Evolutionary conservation across 2,888 invertebrate genomes (phyloP), one percentile per base, ranked within the genome.

Genomic region (Diplolepis rosae): DNA sequence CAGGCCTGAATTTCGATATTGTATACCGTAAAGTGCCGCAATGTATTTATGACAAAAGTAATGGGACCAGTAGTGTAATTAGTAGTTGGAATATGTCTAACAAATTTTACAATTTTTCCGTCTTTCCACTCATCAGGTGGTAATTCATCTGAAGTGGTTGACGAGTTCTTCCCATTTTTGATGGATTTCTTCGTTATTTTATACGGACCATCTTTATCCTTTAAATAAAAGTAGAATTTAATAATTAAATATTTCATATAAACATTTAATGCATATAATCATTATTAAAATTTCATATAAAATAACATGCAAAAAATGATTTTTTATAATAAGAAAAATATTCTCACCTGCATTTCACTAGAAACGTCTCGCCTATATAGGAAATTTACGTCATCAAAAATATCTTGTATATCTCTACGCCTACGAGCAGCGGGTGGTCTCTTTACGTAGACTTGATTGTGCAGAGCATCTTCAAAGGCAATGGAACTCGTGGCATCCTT

Each of bases 1-100:
- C 96, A 97, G 3, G 95, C 96, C 88, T 92, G 92, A 65, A 97
- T 92, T 77, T 90, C 91, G 69, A 96, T 92, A 18, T 92, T 92
- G 89, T 97, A 96, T 80, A 91, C 90, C 0, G 95, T 93, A 88
- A 93, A 96, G 89, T 97, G 96, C 7, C 92, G 93, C 79, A 97
- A 90, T 39, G 92, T 90, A 48, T 85, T 88, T 75, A 95, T 91
- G 7, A 91, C 90, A 80, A 92, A 90, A 66, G 80, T 84, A n/a
- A 76, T 74, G 24, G 61, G 61, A 13, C 61, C 61, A 13, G 24
- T 35, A 22, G 61, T 39, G n/a, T 61, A 27, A 67, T 85, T 84
- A 4, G 78, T 80, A 13, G 82, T 84, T 4, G 84, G 82, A 35
- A 87, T 79, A 15, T 74, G 35, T 70, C 79, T 75, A 66, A 81